phyloP scores from a whole-genome alignment of 2,797 vertebrate species.

The Cryptoblepharus egeriae region DNA sequence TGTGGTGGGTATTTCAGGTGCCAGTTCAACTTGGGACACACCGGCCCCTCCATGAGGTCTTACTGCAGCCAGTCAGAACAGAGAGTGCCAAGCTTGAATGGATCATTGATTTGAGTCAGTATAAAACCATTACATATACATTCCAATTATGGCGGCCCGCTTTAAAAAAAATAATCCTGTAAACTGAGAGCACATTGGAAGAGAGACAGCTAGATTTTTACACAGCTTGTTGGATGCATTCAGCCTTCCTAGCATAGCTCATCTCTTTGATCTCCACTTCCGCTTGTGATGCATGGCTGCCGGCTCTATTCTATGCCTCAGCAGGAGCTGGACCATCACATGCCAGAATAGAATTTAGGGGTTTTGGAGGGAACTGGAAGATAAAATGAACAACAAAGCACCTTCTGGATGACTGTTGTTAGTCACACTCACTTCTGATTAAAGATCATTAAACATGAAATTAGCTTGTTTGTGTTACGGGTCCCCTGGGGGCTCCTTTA shows the following conservation, averaged over 20 bases:
- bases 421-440: slow-evolving; percentile 77
- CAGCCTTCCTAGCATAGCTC: background rate
- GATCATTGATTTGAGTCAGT: background rate
- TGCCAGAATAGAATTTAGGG: background rate
- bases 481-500: slow-evolving; percentile 71
- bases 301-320: background rate
- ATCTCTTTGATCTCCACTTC: background rate
- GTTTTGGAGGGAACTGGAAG: slow-evolving; percentile 32
- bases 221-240: background rate
- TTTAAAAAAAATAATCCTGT: background rate
- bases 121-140: background rate
- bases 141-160: background rate
- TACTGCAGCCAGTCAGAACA: background rate
- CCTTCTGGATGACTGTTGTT: slow-evolving; percentile 75
- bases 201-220: background rate
- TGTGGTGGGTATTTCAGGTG: too few relatives aligned
- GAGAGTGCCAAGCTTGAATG: background rate
- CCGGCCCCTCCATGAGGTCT: background rate
- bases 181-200: slow-evolving; percentile 11
- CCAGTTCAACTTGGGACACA: background rate
- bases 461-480: slow-evolving; percentile 78
- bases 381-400: slow-evolving; percentile 64
- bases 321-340: fast-evolving
- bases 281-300: background rate
- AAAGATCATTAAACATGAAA: slow-evolving; percentile 84